These are phyloP conservation scores for Pangasianodon hypophthalmus DNA, from an alignment of 2,113 vertebrate genomes.

Conservation along the genomic window DNA sequence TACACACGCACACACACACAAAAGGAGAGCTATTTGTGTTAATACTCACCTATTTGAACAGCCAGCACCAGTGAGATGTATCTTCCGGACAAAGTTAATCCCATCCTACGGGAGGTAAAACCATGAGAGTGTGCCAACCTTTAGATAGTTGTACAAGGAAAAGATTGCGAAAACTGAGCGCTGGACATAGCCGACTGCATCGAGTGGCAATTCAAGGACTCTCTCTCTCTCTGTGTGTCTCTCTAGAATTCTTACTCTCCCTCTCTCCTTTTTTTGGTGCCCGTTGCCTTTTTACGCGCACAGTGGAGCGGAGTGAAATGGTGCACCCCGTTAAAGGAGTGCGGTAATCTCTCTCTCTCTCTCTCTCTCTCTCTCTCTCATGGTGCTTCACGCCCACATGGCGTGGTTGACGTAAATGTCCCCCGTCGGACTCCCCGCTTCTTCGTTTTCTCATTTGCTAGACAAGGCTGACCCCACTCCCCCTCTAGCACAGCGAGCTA, in stretches of 20 bases:
- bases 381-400: constrained; percentile 81
- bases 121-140: constrained; percentile 85
- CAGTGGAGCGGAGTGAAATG: constrained; percentile 75
- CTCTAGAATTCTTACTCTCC: neutral
- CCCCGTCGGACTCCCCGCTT: constrained; percentile 73
- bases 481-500: constrained; percentile 16
- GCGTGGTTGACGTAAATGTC: constrained; percentile 81
- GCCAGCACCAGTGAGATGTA: constrained; percentile 89
- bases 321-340: constrained; percentile 84
- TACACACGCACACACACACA: neutral
- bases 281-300: constrained; percentile 64
- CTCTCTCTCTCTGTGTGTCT: constrained; percentile 22
- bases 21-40: neutral
- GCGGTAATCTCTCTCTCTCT: constrained; percentile 72
- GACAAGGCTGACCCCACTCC: constrained; percentile 57
- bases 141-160: constrained; percentile 83
- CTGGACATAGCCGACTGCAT: constrained; percentile 85
- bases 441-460: constrained; percentile 67
- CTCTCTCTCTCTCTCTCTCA: constrained; percentile 37
- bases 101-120: constrained; percentile 95
- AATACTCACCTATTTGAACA: constrained; percentile 91
- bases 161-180: constrained; percentile 78
- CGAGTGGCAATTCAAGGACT: constrained; percentile 68
- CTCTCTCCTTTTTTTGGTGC: neutral
- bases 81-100: constrained; percentile 93